These are phyloP conservation scores for Ammodramus savannarum DNA, from an alignment of 2,113 vertebrate genomes.

Conservation along the genomic window DNA sequence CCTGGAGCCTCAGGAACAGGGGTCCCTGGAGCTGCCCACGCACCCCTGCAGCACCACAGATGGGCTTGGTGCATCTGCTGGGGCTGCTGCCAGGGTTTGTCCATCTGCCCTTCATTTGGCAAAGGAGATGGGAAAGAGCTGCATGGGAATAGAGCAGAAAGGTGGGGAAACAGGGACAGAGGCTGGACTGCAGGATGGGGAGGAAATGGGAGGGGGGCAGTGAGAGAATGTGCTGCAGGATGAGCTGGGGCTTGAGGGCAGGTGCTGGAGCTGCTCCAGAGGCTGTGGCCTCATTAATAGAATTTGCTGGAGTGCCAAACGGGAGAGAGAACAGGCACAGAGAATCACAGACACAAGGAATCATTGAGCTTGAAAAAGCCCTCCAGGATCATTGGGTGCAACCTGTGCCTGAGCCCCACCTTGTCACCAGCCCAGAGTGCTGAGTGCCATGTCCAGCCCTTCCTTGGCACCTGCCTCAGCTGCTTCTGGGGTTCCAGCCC, in stretches of 20 bases:
- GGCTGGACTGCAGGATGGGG: neutral
- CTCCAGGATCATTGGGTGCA: neutral
- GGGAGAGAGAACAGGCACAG: neutral
- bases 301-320: neutral
- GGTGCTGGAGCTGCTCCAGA: neutral
- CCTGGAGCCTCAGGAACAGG: neutral
- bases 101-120: neutral
- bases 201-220: neutral
- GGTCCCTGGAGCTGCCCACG: rapidly evolving
- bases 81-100: neutral
- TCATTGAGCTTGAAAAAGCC: neutral
- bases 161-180: neutral
- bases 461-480: neutral
- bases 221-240: neutral
- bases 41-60: neutral
- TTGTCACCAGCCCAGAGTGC: neutral
- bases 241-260: neutral
- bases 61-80: rapidly evolving
- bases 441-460: rapidly evolving
- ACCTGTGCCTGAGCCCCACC: rapidly evolving
- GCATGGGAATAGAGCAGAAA: neutral
- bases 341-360: neutral
- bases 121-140: neutral
- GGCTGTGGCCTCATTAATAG: neutral
- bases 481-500: neutral